Conservation (phyloP, 2,888 invertebrate species). For the Microctonus hyperodae region DNA sequence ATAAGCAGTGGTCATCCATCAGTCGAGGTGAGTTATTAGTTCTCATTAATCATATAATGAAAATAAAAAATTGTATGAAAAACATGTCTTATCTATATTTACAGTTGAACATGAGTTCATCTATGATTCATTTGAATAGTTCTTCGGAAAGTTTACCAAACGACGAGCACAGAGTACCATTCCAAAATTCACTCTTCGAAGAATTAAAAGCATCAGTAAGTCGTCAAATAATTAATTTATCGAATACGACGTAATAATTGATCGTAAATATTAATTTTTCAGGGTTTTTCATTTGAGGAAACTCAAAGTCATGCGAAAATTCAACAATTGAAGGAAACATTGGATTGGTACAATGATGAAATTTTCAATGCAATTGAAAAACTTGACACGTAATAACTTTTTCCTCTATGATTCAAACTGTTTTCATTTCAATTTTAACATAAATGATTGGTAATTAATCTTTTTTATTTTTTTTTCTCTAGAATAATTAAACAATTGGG, state of each 20-base stretch:
- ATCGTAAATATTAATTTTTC: constrained; percentile 24
- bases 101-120: constrained; percentile 40
- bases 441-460: constrained; percentile 12
- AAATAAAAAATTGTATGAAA: constrained; percentile 21
- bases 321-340: constrained; percentile 42
- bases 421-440: constrained; percentile 3
- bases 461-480: constrained; percentile 8
- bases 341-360: constrained; percentile 42
- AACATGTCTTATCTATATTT: constrained; percentile 15
- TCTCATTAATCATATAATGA: background rate
- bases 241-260: background rate
- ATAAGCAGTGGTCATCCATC: constrained; percentile 25
- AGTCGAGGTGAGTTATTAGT: constrained; percentile 30
- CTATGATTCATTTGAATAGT: constrained; percentile 32
- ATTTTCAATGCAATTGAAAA: constrained; percentile 33
- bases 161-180: constrained; percentile 24
- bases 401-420: background rate
- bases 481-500: constrained; percentile 30
- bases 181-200: constrained; percentile 42
- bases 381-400: constrained; percentile 36
- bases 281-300: constrained; percentile 45
- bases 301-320: constrained; percentile 34
- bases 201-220: constrained; percentile 49
- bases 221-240: background rate
- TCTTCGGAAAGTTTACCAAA: constrained; percentile 39